A percentile compares a stretch with the other conserved stretches of the same genome.
Evolutionary conservation across 1,140 invertebrate species (phyloP).

Genomic region (Drosophila elegans): DNA sequence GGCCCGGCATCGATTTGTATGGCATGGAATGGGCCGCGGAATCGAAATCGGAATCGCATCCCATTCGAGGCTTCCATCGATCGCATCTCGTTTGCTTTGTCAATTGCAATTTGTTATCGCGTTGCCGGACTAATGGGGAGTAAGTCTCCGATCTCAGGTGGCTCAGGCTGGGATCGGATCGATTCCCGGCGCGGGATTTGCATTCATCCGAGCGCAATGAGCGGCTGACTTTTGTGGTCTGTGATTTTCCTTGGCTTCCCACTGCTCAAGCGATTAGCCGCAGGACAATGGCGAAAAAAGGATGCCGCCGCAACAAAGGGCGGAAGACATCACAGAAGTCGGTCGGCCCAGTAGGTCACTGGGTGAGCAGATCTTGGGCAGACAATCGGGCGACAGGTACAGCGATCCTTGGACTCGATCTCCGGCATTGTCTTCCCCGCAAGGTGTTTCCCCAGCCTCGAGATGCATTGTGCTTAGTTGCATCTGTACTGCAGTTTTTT

Average conservation of each 20-base stretch:
- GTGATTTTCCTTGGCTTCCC: slow-evolving; percentile 24
- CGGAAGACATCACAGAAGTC: slow-evolving; percentile 58
- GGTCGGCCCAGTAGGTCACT: slow-evolving; percentile 58
- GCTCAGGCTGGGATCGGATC: slow-evolving; percentile 12
- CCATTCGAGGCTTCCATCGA: slow-evolving; percentile 42
- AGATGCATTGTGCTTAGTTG: slow-evolving; percentile 25
- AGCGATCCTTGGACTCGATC: slow-evolving; percentile 1
- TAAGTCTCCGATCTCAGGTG: slow-evolving; percentile 38
- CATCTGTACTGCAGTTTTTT: slow-evolving; percentile 57
- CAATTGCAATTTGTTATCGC: slow-evolving; percentile 84
- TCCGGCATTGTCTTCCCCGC: slow-evolving; percentile 27
- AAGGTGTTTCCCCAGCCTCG: slow-evolving; percentile 44
- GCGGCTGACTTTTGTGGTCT: slow-evolving; percentile 49
- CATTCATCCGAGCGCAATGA: slow-evolving; percentile 27
- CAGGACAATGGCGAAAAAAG: slow-evolving; percentile 50
- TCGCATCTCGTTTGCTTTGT: slow-evolving; percentile 64
- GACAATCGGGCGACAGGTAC: slow-evolving; percentile 75
- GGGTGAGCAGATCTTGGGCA: slow-evolving; percentile 58
- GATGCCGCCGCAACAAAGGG: slow-evolving; percentile 39
- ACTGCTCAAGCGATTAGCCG: slow-evolving; percentile 30
- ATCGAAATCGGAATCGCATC: slow-evolving; percentile 67
- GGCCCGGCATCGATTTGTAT: slow-evolving; percentile 75
- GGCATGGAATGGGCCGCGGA: slow-evolving; percentile 53
- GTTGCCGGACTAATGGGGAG: slow-evolving; percentile 48
- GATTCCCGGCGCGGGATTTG: slow-evolving; percentile 45